Percentiles rank a stretch among this genome's conserved stretches.
phyloP scores from a whole-genome alignment of 1,140 invertebrate species.

The Lordiphosa clarofinis region DNA sequence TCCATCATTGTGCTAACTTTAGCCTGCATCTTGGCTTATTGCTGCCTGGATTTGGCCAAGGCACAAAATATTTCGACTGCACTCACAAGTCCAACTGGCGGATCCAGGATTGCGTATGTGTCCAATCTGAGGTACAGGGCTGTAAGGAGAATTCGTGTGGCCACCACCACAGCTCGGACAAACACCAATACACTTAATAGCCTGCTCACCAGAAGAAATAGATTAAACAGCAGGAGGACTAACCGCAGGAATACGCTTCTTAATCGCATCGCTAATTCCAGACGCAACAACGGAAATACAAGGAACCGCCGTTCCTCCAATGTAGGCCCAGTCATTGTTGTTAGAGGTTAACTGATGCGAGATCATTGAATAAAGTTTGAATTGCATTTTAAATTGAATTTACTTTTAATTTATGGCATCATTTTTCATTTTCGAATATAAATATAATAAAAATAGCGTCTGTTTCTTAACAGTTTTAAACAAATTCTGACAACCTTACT shows the following conservation, averaged over 20 bases:
- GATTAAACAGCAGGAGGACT: conserved; percentile 3
- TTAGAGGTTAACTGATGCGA: too few species aligned
- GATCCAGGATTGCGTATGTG: conserved; percentile 11
- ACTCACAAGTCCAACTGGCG: not conserved
- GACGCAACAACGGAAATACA: not conserved
- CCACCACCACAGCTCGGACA: conserved; percentile 5
- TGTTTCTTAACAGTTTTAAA: too few species aligned
- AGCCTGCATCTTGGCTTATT: conserved; percentile 15
- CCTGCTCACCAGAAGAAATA: conserved; percentile 9
- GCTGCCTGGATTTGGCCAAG: conserved; percentile 9
- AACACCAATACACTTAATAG: not conserved
- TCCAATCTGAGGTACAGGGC: conserved; percentile 22
- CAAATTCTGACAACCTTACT: too few species aligned
- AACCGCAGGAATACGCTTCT: too few species aligned
- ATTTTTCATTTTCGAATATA: too few species aligned
- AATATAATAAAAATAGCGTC: too few species aligned
- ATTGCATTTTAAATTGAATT: too few species aligned
- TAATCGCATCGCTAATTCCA: not conserved
- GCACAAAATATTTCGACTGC: not conserved
- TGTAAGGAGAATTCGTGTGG: conserved; percentile 18
- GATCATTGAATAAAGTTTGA: too few species aligned
- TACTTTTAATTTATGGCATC: too few species aligned
- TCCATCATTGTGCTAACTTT: conserved; percentile 4
- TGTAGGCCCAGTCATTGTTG: too few species aligned
- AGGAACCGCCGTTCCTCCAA: too few species aligned